These are phyloP conservation scores for Trichechus manatus DNA, from an alignment of 2,113 vertebrate species.

Conservation along the genomic window DNA sequence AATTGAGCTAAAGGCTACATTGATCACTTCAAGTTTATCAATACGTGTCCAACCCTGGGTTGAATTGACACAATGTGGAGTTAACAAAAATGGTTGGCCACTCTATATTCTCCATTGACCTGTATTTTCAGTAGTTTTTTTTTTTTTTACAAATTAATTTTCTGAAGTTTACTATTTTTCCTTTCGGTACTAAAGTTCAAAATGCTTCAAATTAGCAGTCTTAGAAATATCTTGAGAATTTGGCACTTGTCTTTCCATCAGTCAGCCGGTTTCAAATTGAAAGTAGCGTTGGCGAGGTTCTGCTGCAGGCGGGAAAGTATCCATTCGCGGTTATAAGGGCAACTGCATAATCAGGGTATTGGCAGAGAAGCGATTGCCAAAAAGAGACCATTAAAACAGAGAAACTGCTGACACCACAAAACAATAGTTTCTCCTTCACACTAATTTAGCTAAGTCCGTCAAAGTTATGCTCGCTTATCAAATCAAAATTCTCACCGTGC, in stretches of 20 bases:
- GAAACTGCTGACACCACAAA: neutral
- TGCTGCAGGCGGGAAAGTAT: neutral
- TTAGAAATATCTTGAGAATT: neutral
- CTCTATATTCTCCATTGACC: neutral
- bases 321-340: neutral
- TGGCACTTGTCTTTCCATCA: neutral
- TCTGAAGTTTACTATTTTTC: neutral
- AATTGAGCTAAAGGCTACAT: neutral
- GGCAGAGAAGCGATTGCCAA: neutral
- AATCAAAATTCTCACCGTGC: neutral
- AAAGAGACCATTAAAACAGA: conserved; percentile 6
- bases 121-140: neutral
- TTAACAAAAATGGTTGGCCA: neutral
- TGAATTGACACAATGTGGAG: neutral
- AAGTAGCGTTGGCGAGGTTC: neutral
- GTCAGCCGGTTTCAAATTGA: neutral
- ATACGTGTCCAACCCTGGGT: neutral
- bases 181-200: neutral
- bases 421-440: neutral
- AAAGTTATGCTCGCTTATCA: neutral
- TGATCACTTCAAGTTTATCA: neutral
- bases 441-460: neutral
- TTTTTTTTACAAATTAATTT: neutral
- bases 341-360: neutral
- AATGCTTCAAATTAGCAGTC: neutral